These are phyloP conservation scores for Phainopepla nitens DNA, from an alignment of 2,113 vertebrate genomes.

Conservation along the genomic window DNA sequence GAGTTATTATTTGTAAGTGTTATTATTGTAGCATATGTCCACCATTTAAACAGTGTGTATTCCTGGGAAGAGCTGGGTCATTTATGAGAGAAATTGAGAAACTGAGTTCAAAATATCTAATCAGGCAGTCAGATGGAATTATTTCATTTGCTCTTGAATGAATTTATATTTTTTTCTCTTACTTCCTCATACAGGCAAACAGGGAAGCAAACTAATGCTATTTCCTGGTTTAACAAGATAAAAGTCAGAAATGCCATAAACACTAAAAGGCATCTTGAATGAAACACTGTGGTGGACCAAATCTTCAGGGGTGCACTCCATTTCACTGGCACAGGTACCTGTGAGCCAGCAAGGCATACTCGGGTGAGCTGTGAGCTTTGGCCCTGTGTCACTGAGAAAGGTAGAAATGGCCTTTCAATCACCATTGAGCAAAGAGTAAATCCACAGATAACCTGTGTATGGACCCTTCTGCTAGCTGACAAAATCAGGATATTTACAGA, in stretches of 20 bases:
- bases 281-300: not conserved
- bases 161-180: not conserved
- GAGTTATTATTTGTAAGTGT: conserved; percentile 14
- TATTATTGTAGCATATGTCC: not conserved
- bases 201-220: not conserved
- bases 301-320: not conserved
- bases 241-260: not conserved
- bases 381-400: not conserved
- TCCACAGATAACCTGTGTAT: not conserved
- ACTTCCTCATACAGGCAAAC: conserved; percentile 5
- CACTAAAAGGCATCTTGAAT: not conserved
- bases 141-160: not conserved
- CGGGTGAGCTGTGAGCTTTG: not conserved
- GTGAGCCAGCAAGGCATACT: not conserved
- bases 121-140: not conserved
- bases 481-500: not conserved
- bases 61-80: not conserved
- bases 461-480: not conserved
- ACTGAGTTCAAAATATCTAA: not conserved
- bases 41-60: not conserved
- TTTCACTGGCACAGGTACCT: not conserved
- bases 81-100: not conserved
- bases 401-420: not conserved
- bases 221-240: not conserved
- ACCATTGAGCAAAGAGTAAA: not conserved